Base-by-base conservation (phyloP, 30 jellyfish, hydroid and myxozoan species). In the Phacellophora camtschatica region DNA sequence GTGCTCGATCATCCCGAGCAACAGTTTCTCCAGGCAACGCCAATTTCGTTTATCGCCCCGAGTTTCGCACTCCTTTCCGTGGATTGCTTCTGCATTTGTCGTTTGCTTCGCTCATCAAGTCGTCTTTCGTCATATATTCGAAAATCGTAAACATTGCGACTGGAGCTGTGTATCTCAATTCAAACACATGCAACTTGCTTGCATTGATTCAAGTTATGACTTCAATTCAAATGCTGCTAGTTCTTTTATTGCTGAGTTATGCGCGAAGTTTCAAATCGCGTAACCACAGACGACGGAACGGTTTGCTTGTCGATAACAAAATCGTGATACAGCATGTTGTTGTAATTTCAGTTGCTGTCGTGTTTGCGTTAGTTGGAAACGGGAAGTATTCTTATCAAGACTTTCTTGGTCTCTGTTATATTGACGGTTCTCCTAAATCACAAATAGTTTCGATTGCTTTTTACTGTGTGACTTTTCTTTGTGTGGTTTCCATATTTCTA, bases 111-210 rank as follows among this genome's bases (percentile, higher is more conserved):
- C 45, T 61, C 28, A 31, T 65, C 8, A 46, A 49, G 28, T 80
- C 91, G 2, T 61, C 90, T 28, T 64, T 80, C 29, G 77, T 80
- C 23, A 59, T 80, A 32, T 80, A 80, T 62, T 80, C 91, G 4
- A 80, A 80, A 28, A 33, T 80, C 84, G 57, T 80, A 19, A 80
- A 65, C 37, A 70, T 28, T 35, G 15, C 63, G 13, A 46, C 56
- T 10, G 80, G 71, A 22, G 68, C 83, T 13, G 29, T 8, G 45
- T 43, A 80, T n/a, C 77, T 80, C 34, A 80, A 66, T 25, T 34
- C 76, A 43, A 67, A 51, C 24, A 54, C 66, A 3, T 80, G 91
- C 68, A 62, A 32, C 84, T 28, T 66, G 43, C 65, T 51, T 16
- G 79, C 84, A 9, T 29, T 50, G 57, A 31, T 80, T 15, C 77